phyloP scores from a whole-genome alignment of 2,797 vertebrate species.

The Chiloscyllium punctatum region DNA sequence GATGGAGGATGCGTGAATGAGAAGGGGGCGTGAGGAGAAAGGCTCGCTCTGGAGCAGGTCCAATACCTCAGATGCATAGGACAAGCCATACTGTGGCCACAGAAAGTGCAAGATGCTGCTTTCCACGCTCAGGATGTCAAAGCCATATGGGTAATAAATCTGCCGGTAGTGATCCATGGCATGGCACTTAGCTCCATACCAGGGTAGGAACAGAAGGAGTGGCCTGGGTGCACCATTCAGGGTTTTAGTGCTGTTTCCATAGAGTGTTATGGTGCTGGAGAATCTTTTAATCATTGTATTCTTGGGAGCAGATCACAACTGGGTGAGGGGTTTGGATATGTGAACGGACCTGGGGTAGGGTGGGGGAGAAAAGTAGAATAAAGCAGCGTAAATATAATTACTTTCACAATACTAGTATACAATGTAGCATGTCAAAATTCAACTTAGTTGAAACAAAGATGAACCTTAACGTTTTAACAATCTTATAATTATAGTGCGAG shows the following conservation, averaged over 20 bases:
- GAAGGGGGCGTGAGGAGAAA: constrained; percentile 53
- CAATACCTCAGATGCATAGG: constrained; percentile 48
- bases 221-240: constrained; percentile 39
- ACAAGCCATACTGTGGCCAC: constrained; percentile 57
- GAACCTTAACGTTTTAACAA: not conserved
- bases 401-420: not conserved
- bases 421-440: not conserved
- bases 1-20: constrained; percentile 64
- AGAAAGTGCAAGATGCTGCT: constrained; percentile 56
- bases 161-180: constrained; percentile 57
- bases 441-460: not conserved
- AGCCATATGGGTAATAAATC: constrained; percentile 57
- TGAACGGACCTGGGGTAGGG: too few species aligned
- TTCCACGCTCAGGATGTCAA: constrained; percentile 59
- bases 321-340: too few species aligned
- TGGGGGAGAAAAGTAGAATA: not conserved
- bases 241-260: not conserved
- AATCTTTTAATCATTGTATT: not conserved
- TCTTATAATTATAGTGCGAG: not conserved
- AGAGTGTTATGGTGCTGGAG: not conserved
- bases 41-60: constrained; percentile 53
- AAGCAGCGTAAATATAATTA: not conserved
- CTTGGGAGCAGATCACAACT: too few species aligned
- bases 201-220: constrained; percentile 60
- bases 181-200: constrained; percentile 56